A percentile compares a stretch with the other conserved stretches of the same genome.
Evolutionary conservation across 2,888 invertebrate genomes (phyloP).

Genomic region (Sphinx pinastri): DNA sequence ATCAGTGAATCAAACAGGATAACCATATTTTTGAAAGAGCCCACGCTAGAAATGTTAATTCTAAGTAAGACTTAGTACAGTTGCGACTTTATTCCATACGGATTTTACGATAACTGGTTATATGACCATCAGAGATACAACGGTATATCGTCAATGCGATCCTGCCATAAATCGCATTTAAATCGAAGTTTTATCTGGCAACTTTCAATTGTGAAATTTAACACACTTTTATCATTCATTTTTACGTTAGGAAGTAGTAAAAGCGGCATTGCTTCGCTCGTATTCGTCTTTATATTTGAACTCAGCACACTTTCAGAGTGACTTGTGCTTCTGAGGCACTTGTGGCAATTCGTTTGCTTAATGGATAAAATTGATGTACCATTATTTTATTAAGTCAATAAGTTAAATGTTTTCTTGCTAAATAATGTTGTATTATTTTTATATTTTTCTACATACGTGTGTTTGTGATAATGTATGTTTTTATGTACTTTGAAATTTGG

Average conservation of each 20-base stretch:
- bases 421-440: neutral
- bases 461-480: slow-evolving; percentile 9
- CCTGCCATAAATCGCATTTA: neutral
- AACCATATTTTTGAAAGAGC: too few species aligned
- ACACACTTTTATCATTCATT: slow-evolving; percentile 30
- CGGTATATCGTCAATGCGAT: neutral
- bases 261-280: slow-evolving; percentile 28
- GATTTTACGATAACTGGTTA: neutral
- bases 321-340: slow-evolving; percentile 37
- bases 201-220: slow-evolving; percentile 36
- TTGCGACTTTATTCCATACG: neutral
- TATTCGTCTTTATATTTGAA: slow-evolving; percentile 29
- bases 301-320: slow-evolving; percentile 44
- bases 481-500: slow-evolving; percentile 1
- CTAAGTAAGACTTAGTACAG: too few species aligned
- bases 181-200: slow-evolving; percentile 20
- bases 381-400: slow-evolving; percentile 18
- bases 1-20: too few species aligned
- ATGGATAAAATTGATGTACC: slow-evolving; percentile 15
- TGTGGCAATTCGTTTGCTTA: slow-evolving; percentile 17
- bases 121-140: neutral
- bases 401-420: slow-evolving; percentile 17
- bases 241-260: slow-evolving; percentile 28
- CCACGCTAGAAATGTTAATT: too few species aligned
- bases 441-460: neutral